Conservation (phyloP, 2,113 vertebrate genomes). For the Epinephelus fuscoguttatus region DNA sequence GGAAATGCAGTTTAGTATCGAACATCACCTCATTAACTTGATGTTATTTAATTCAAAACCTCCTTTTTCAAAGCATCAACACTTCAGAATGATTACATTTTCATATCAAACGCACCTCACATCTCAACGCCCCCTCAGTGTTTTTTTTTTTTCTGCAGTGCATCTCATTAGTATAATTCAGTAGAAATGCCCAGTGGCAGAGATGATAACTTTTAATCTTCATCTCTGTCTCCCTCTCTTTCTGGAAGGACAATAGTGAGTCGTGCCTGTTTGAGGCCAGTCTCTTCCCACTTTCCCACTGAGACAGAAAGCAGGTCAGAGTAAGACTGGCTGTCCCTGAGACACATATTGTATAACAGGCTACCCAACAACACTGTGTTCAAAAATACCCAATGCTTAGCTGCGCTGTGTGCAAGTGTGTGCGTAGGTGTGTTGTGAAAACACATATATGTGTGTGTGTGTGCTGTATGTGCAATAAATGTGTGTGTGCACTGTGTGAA, state of each 20-base stretch:
- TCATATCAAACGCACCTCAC: constrained; percentile 15
- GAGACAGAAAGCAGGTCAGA: constrained; percentile 63
- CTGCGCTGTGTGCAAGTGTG: constrained; percentile 1
- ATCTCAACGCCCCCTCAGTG: constrained; percentile 9
- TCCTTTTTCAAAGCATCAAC: neutral
- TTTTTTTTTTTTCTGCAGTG: constrained; percentile 9
- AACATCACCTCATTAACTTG: neutral
- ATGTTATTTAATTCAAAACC: neutral
- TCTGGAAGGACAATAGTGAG: constrained; percentile 31
- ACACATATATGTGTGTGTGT: constrained; percentile 16
- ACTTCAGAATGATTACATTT: constrained; percentile 11
- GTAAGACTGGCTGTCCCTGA: constrained; percentile 53
- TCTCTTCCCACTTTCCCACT: constrained; percentile 47
- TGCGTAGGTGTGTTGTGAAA: constrained; percentile 59
- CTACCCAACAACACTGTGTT: constrained; percentile 55
- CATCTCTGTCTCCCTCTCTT: neutral
- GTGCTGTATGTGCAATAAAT: constrained; percentile 16
- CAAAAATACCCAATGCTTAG: constrained; percentile 61
- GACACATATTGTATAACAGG: constrained; percentile 65
- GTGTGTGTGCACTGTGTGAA: constrained; percentile 33
- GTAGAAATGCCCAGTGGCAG: constrained; percentile 10
- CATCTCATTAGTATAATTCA: constrained; percentile 1
- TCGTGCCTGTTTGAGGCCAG: constrained; percentile 37
- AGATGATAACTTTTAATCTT: constrained; percentile 14
- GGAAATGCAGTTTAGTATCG: too few species aligned